Conservation (phyloP, 2,113 vertebrate genomes). For the Gobius niger region DNA sequence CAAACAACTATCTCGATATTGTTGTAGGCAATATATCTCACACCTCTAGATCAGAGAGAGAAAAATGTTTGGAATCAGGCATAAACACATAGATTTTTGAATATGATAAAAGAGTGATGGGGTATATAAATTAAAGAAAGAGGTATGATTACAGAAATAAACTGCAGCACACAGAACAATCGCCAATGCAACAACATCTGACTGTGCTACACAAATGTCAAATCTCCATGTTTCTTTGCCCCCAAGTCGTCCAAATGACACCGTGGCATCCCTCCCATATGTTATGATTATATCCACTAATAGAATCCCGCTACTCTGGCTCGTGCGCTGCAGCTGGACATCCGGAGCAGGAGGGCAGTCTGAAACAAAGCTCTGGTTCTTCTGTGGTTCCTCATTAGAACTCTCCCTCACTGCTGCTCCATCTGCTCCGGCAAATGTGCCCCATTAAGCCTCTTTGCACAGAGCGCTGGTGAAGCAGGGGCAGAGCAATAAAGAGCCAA, state of each 20-base stretch:
- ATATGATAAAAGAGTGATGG: too few relatives aligned
- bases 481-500: slow-evolving; percentile 58
- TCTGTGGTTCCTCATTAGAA: slow-evolving; percentile 31
- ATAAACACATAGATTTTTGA: too few relatives aligned
- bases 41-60: too few relatives aligned
- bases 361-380: slow-evolving; percentile 20
- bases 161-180: too few relatives aligned
- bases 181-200: too few relatives aligned
- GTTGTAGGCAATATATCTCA: too few relatives aligned
- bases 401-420: slow-evolving; percentile 35
- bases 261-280: background rate
- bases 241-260: background rate
- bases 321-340: slow-evolving; percentile 3
- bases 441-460: slow-evolving; percentile 65
- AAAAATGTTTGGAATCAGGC: too few relatives aligned
- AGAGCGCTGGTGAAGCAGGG: slow-evolving; percentile 25
- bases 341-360: slow-evolving; percentile 12
- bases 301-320: background rate
- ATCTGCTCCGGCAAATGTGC: slow-evolving; percentile 54
- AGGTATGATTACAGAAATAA: too few relatives aligned
- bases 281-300: background rate
- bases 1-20: too few relatives aligned
- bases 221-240: too few relatives aligned
- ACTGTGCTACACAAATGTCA: too few relatives aligned
- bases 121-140: too few relatives aligned